Conservation (phyloP, 2,113 vertebrate genomes). For the Odontophorus gujanensis region DNA sequence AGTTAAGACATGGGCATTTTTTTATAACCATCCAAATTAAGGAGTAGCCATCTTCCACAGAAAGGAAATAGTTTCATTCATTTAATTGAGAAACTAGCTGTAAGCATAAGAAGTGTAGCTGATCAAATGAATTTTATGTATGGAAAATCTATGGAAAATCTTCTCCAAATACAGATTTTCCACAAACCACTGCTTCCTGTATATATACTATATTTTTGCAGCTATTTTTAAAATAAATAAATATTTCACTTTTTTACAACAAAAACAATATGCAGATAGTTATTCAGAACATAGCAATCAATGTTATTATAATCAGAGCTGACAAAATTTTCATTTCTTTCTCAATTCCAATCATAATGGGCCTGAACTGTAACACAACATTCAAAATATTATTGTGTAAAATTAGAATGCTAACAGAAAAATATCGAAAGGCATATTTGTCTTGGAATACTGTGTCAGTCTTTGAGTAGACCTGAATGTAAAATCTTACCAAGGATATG, state of each 20-base stretch:
- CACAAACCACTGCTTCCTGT: not conserved
- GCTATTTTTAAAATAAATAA: not conserved
- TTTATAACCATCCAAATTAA: not conserved
- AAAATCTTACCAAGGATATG: not conserved
- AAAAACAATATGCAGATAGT: slow-evolving; percentile 8
- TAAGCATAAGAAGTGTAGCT: not conserved
- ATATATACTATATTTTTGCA: not conserved
- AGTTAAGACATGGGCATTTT: not conserved
- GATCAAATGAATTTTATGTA: slow-evolving; percentile 7
- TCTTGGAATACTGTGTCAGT: not conserved
- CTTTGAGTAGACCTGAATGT: not conserved
- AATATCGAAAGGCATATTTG: not conserved
- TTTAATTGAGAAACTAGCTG: not conserved
- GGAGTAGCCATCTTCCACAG: not conserved
- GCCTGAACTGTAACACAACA: not conserved
- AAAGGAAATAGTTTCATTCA: not conserved
- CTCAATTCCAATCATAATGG: slow-evolving; percentile 13
- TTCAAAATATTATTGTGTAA: not conserved
- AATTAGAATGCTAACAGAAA: not conserved
- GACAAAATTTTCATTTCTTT: slow-evolving; percentile 5
- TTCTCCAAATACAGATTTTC: not conserved
- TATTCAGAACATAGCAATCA: slow-evolving; percentile 41
- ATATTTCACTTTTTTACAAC: not conserved
- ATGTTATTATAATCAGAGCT: slow-evolving; percentile 27
- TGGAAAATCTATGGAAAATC: not conserved